A percentile compares a stretch with the other conserved stretches of the same genome.
Evolutionary conservation across 2,113 vertebrate species (phyloP).

Genomic region (Peromyscus leucopus): DNA sequence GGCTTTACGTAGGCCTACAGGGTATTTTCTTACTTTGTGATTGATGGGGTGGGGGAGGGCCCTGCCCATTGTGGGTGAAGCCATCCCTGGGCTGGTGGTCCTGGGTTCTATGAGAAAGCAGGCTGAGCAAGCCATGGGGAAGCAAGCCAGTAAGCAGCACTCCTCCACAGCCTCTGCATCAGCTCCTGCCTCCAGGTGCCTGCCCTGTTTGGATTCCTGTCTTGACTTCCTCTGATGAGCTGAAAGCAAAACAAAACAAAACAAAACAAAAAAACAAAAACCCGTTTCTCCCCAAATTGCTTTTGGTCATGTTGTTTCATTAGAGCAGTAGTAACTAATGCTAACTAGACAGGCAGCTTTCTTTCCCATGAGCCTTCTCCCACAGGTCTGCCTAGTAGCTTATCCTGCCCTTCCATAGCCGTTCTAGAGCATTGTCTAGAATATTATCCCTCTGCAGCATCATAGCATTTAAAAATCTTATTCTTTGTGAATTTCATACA

Average conservation of each 20-base stretch:
- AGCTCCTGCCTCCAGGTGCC: background rate
- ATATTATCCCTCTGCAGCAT: background rate
- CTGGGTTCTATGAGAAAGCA: background rate
- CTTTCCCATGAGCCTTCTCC: background rate
- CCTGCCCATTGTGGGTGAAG: background rate
- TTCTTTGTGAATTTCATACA: background rate
- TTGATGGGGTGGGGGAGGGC: background rate
- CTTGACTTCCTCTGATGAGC: background rate
- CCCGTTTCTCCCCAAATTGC: background rate
- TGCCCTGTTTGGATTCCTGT: background rate
- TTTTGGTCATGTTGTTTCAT: background rate
- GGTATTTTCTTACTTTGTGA: background rate
- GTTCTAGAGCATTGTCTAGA: background rate
- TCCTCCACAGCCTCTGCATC: background rate
- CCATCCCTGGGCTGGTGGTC: background rate
- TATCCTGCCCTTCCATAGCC: background rate
- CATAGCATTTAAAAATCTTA: background rate
- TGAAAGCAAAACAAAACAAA: background rate
- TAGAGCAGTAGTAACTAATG: too few relatives aligned
- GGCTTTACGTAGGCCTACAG: background rate
- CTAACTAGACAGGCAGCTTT: background rate
- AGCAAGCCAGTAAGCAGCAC: background rate
- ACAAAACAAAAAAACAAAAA: too few relatives aligned
- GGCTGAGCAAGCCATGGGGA: background rate
- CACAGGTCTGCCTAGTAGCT: background rate